These are phyloP conservation scores for Athene noctua DNA, from an alignment of 2,113 vertebrate genomes.

Conservation along the genomic window DNA sequence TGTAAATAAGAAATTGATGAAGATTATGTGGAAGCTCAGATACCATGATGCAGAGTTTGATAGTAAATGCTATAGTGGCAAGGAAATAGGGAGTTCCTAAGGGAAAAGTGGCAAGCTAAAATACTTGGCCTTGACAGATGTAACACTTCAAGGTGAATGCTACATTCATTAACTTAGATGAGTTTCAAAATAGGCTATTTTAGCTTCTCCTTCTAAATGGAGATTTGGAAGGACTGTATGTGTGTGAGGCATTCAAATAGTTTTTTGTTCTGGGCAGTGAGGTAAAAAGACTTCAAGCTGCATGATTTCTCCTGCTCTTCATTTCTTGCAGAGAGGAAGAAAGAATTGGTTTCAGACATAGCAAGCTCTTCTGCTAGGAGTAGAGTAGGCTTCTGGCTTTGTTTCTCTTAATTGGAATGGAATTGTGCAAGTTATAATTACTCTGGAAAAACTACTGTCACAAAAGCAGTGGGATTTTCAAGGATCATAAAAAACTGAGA, in stretches of 20 bases:
- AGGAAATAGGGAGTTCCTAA: neutral
- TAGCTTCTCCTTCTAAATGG: neutral
- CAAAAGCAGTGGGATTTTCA: slow-evolving; percentile 7
- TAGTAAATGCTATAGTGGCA: neutral
- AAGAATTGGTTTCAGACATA: neutral
- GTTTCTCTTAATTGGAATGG: slow-evolving; percentile 50
- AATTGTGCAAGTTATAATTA: slow-evolving; percentile 48
- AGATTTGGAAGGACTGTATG: neutral
- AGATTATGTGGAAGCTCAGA: neutral
- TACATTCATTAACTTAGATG: neutral
- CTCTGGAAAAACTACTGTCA: neutral
- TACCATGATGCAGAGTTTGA: neutral
- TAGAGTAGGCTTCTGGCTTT: neutral
- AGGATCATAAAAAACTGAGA: slow-evolving; percentile 27
- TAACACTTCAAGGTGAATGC: neutral
- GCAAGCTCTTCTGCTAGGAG: neutral
- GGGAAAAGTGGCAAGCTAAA: neutral
- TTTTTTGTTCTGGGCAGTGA: neutral
- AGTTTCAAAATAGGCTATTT: neutral
- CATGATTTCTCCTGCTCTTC: no score
- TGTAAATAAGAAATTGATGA: neutral
- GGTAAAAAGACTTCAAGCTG: neutral
- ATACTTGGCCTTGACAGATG: neutral
- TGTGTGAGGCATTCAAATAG: neutral
- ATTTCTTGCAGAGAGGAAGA: neutral